Evolutionary conservation across 1,140 invertebrate species (phyloP).

Genomic region (Lepidurus couesii): DNA sequence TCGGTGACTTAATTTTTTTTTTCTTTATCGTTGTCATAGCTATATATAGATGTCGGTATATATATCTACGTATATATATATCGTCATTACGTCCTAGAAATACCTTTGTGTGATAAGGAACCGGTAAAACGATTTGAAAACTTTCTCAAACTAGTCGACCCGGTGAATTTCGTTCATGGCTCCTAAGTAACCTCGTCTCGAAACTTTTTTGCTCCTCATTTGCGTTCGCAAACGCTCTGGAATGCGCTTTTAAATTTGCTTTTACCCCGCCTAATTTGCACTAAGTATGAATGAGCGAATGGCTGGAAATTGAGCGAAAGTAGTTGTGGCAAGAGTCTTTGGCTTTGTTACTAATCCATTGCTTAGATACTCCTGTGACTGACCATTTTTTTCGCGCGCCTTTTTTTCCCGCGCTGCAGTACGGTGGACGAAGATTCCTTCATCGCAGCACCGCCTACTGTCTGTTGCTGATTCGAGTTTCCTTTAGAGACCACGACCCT

Average conservation of each 20-base stretch:
- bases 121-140: constrained; percentile 1
- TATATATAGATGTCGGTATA: not conserved
- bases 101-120: not conserved
- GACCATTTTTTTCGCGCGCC: not conserved
- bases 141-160: not conserved
- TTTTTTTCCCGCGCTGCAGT: not conserved
- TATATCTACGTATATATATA: not conserved
- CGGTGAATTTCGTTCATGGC: not conserved
- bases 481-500: not conserved
- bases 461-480: not conserved
- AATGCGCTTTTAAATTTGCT: not conserved
- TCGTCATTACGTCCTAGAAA: not conserved
- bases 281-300: not conserved
- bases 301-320: not conserved
- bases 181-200: not conserved
- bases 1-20: not conserved
- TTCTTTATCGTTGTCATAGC: not conserved
- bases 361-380: constrained; percentile 17
- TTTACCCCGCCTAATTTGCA: constrained; percentile 10
- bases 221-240: not conserved
- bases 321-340: not conserved
- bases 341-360: not conserved
- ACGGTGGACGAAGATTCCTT: not conserved
- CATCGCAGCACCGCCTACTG: not conserved
- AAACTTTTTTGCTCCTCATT: not conserved